A percentile compares a stretch with the other conserved stretches of the same genome.
These are phyloP conservation scores for Tenodera sinensis DNA, from an alignment of 2,888 invertebrate genomes.

Conservation along the genomic window DNA sequence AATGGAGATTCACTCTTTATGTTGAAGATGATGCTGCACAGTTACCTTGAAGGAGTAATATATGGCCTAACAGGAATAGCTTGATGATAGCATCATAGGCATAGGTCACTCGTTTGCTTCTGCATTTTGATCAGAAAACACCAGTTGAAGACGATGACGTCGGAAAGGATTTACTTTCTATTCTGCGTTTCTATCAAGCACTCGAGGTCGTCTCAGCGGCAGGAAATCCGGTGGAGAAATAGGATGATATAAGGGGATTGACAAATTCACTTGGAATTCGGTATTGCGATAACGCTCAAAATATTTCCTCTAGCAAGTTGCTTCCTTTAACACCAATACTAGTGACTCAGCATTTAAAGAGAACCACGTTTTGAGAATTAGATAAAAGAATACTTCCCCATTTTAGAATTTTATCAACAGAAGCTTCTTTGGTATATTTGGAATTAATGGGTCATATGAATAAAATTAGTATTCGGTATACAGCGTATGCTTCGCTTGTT, in stretches of 20 bases:
- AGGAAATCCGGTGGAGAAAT: not conserved
- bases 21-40: not conserved
- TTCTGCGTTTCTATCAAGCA: not conserved
- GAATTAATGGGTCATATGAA: too few relatives aligned
- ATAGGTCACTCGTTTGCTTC: not conserved
- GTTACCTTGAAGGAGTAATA: not conserved
- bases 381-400: too few relatives aligned
- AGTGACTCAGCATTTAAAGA: too few relatives aligned
- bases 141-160: not conserved
- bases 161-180: not conserved
- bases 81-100: not conserved
- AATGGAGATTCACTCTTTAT: too few relatives aligned
- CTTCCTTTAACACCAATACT: not conserved
- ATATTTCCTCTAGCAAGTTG: not conserved
- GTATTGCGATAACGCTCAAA: not conserved
- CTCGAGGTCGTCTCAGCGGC: not conserved
- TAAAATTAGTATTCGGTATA: too few relatives aligned
- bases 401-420: too few relatives aligned
- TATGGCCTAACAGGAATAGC: not conserved
- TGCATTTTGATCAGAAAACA: not conserved
- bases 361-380: too few relatives aligned
- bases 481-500: too few relatives aligned
- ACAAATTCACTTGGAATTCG: not conserved
- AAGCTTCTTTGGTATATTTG: too few relatives aligned
- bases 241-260: not conserved